Evolutionary conservation across 1,140 invertebrate species (phyloP), one percentile per base, ranked within the genome.

Genomic region (Aphaenogaster ashmeadi): DNA sequence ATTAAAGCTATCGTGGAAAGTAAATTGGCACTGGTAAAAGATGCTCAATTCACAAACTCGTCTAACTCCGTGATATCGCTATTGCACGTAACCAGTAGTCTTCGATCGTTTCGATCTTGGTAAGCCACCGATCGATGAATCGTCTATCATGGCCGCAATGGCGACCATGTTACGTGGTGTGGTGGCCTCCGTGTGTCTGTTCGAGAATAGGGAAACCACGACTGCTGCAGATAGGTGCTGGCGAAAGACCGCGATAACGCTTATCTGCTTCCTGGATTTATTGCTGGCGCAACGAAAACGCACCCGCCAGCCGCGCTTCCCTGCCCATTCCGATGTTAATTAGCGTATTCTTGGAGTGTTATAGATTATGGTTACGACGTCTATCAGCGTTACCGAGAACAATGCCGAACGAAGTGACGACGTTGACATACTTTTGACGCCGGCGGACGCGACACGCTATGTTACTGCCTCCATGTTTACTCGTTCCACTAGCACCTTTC

Each of bases 191-290:
- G 78, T 79, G 87, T 88, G 84, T 86, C 79, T 56, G 83, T 27
- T 79, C 71, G 77, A 91, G 90, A 90, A 90, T 90, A 88, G 90
- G 83, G 89, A 90, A 90, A 91, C 66, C 89, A 75, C 86, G 79
- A 77, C 54, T 87, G 66, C 87, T 75, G 21, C 77, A 78, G 90
- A 91, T 91, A 91, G 90, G 87, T 88, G 85, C 85, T 91, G 90
- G 91, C 91, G 92, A 94, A 94, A 93, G 92, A 91, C 88, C 85
- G 89, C 92, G 94, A 94, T 94, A 95, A 93, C 93, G 94, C 94
- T 94, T 95, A 95, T 95, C 94, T 94, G 93, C 90, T 91, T 93
- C 89, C 91, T 94, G 91, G 90, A 95, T 95, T 95, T 95, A 95
- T 95, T 92, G 93, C 94, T 91, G 87, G 91, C 86, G 91, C 93